These are phyloP conservation scores for Charadrius vociferus DNA, from an alignment of 2,113 vertebrate genomes.

Conservation along the genomic window DNA sequence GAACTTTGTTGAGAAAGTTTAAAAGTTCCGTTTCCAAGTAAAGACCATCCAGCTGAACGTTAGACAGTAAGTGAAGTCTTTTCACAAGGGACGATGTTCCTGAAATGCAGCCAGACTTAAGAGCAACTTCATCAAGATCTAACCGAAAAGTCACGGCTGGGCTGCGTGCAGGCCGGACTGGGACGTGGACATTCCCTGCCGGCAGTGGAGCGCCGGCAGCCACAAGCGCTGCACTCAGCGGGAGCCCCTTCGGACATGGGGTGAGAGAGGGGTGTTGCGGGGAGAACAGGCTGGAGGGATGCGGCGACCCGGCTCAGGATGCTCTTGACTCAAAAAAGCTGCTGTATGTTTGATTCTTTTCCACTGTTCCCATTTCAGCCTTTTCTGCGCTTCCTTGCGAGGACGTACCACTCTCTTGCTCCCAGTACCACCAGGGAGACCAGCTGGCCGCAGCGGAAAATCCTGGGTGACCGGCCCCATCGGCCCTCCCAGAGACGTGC, in stretches of 20 bases:
- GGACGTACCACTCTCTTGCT: neutral
- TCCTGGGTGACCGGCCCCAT: neutral
- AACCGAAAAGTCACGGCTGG: neutral
- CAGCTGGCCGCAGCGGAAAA: neutral
- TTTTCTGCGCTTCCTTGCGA: neutral
- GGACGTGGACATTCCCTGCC: neutral
- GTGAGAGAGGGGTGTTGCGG: accelerated
- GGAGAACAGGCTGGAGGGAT: accelerated
- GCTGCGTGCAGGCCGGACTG: neutral
- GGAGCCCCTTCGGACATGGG: neutral
- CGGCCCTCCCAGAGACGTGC: neutral
- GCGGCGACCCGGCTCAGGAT: neutral
- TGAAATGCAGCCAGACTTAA: neutral
- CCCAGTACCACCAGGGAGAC: neutral
- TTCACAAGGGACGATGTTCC: neutral
- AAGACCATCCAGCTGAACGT: neutral
- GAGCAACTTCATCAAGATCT: neutral
- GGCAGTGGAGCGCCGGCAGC: accelerated
- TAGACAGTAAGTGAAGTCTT: neutral
- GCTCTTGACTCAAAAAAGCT: neutral
- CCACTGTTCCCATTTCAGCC: neutral
- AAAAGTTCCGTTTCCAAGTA: neutral
- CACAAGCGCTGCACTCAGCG: accelerated
- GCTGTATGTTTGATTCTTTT: neutral
- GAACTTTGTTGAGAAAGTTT: neutral